These are phyloP conservation scores for Flexamia atlantica DNA, from an alignment of 2,888 invertebrate species.

Conservation along the genomic window DNA sequence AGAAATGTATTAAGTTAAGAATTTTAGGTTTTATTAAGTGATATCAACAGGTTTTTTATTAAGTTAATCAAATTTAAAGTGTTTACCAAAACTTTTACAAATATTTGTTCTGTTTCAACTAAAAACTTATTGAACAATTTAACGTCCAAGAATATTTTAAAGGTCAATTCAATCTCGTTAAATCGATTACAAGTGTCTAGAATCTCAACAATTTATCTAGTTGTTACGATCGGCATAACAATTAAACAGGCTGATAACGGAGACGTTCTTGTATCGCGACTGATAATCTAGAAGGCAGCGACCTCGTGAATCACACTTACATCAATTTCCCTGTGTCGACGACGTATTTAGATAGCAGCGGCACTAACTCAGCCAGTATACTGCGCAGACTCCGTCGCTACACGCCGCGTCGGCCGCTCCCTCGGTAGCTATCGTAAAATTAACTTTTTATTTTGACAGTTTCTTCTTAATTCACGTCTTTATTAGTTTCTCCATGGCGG, in stretches of 20 bases:
- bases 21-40: too few species aligned
- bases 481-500: constrained; percentile 13
- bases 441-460: constrained; percentile 44
- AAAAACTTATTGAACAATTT: too few species aligned
- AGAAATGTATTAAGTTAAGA: too few species aligned
- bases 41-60: too few species aligned
- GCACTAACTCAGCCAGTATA: neutral
- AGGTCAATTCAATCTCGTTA: neutral
- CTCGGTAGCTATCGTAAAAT: constrained; percentile 43
- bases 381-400: constrained; percentile 1
- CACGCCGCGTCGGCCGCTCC: neutral
- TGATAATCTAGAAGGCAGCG: constrained; percentile 42
- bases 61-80: too few species aligned
- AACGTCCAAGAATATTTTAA: neutral
- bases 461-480: constrained; percentile 33
- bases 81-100: too few species aligned
- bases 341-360: constrained; percentile 40
- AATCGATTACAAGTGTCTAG: neutral
- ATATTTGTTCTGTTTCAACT: too few species aligned
- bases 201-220: constrained; percentile 14
- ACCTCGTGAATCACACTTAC: constrained; percentile 31
- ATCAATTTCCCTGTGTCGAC: constrained; percentile 23
- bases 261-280: neutral
- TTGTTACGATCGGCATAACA: constrained; percentile 10
- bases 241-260: constrained; percentile 18